Percentiles rank a stretch among this genome's conserved stretches.
Evolutionary conservation across 2,113 vertebrate genomes (phyloP).

Genomic region (Tiliqua scincoides): DNA sequence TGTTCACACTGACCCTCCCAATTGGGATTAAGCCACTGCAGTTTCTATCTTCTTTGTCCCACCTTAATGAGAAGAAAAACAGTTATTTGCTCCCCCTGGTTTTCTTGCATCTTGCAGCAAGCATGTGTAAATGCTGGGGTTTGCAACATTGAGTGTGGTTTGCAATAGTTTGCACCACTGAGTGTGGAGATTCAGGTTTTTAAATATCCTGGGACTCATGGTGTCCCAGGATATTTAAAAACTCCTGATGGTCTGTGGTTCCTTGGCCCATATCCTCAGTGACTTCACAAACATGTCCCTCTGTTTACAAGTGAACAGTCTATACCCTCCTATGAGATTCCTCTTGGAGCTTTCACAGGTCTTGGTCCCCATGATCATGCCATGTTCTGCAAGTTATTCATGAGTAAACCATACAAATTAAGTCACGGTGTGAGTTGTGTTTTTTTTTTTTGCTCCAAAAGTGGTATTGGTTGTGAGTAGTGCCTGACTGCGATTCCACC

Average conservation of each 20-base stretch:
- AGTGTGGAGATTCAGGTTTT: too few relatives aligned
- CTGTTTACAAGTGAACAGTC: neutral
- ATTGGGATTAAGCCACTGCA: neutral
- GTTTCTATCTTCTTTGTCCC: neutral
- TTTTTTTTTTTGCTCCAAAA: neutral
- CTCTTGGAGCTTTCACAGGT: too few relatives aligned
- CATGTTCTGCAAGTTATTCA: neutral
- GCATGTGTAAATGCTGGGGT: too few relatives aligned
- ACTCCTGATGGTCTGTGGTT: too few relatives aligned
- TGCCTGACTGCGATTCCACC: neutral
- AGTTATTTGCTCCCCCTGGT: neutral
- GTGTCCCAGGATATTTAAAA: too few relatives aligned
- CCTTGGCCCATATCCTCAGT: too few relatives aligned
- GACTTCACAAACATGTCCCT: too few relatives aligned
- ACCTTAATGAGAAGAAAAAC: neutral
- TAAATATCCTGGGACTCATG: too few relatives aligned
- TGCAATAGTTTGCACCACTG: too few relatives aligned
- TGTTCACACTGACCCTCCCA: neutral
- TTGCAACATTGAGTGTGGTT: too few relatives aligned
- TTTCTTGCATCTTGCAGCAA: neutral
- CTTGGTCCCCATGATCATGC: too few relatives aligned
- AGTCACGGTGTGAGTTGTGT: neutral
- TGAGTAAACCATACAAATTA: neutral
- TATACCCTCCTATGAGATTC: neutral
- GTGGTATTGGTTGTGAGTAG: too few relatives aligned